Evolutionary conservation across 2,888 invertebrate genomes (phyloP), one percentile per base, ranked within the genome.

Genomic region (Noctua janthina): DNA sequence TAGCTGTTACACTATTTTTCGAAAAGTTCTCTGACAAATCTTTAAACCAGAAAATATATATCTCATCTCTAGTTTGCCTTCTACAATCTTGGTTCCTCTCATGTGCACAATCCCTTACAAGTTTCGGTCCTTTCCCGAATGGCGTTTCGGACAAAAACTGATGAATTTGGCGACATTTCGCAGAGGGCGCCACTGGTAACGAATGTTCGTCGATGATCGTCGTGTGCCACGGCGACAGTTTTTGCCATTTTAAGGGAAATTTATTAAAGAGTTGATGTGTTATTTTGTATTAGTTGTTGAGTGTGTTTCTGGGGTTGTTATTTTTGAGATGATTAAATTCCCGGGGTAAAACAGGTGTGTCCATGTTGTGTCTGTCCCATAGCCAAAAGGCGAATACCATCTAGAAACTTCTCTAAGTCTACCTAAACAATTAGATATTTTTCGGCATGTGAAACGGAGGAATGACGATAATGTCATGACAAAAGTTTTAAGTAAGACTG

Each of bases 141-240:
- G 81, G 64, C 81, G 88, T 76, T 69, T 54, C 71, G 76, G 29
- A 82, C 89, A 87, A 87, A 87, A 87, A 87, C 89, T 84, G 76
- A 81, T 79, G 88, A 89, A 89, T 89, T 87, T 80, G 70, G 75
- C 73, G 82, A 79, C 88, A 85, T 89, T 84, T 79, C 85, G 76
- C 54, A 8, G 79, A 85, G 89, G 87, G 87, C 87, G 87, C 87
- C 87, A 89, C 82, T 78, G 72, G 74, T 82, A 87, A 87, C 88
- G 88, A 87, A 87, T 87, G 87, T 87, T 79, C 51, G 73, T 8
- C 69, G 67, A 67, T 78, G 84, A 81, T 74, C 84, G 76, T 87
- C 86, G 87, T 89, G 89, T 89, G 87, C 86, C 81, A 66, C 43
- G 51, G 39, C 49, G 66, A 17, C 23, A 20, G 67, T 87, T 87